Evolutionary conservation across 2,888 invertebrate genomes (phyloP), one percentile per base, ranked within the genome.

Genomic region (Nemoura dubitans): DNA sequence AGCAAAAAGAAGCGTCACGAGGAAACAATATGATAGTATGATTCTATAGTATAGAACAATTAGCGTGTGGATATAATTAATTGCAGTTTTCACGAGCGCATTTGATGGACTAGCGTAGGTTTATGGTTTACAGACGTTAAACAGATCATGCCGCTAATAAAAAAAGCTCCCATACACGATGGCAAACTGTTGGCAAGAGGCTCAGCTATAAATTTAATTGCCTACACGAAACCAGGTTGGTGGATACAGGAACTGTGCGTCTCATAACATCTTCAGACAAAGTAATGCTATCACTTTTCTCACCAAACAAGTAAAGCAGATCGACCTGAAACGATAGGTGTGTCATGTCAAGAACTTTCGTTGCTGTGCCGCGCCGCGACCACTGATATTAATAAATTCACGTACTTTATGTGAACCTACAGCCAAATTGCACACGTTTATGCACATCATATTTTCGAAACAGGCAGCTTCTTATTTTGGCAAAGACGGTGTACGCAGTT

Each of bases 241-340:
- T 59, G 59, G 10, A 21, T 59, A 59, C 59, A 59, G 59, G 59
- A 59, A 59, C 59, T 59, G 36, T 36, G 59, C 3, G 59, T 59
- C 59, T 59, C 59, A 59, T 59, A 59, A 59, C 59, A 59, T 59
- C 59, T 59, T 59, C 59, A 14, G 59, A 59, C 59, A 59, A 59
- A 59, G 59, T 59, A 59, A 59, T 59, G 59, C 59, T 7, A 21
- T 59, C 59, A 21, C 59, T 59, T 59, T 59, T 59, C 59, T 59
- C 59, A 59, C 59, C 59, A 59, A 59, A 59, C 59, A 59, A 21
- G 59, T 59, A 59, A 59, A 59, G 59, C 59, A 59, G 59, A 59
- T 59, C 59, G 59, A 59, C 16, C 59, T 59, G 59, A 59, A 59
- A 21, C 3, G 59, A 59, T 59, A 59, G 59, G 59, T 59, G 59